Evolutionary conservation across 2,113 vertebrate species (phyloP).

Genomic region (Dromiciops gliroides): DNA sequence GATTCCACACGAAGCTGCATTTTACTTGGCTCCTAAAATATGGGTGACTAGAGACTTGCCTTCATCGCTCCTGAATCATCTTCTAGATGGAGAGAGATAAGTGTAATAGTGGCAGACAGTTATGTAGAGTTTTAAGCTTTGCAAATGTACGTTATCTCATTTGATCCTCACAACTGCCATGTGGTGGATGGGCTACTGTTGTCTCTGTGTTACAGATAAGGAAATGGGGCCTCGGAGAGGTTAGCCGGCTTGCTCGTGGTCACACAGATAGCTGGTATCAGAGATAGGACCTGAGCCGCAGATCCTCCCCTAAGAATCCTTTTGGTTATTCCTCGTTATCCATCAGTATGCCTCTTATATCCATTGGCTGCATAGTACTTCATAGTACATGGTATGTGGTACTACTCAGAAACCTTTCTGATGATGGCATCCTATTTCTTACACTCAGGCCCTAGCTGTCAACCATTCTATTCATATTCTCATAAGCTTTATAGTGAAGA

Average conservation of each 20-base stretch:
- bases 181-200: not conserved
- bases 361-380: not conserved
- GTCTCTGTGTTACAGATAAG: not conserved
- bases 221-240: not conserved
- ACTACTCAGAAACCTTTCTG: slow-evolving; percentile 10
- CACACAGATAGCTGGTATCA: not conserved
- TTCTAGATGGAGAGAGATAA: not conserved
- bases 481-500: not conserved
- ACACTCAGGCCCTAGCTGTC: not conserved
- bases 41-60: not conserved
- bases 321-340: not conserved
- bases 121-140: not conserved
- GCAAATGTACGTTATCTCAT: not conserved
- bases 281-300: not conserved
- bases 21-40: not conserved
- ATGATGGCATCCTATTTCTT: not conserved
- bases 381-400: not conserved
- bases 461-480: slow-evolving; percentile 37
- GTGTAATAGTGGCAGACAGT: not conserved
- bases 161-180: not conserved
- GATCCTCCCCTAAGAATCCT: not conserved
- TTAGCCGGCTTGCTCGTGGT: not conserved
- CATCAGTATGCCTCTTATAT: not conserved
- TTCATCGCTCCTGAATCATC: not conserved
- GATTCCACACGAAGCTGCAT: not conserved